A percentile compares a stretch with the other conserved stretches of the same genome.
phyloP scores from a whole-genome alignment of 92 coral and sea anemone species.

The Palythoa heliodiscus region DNA sequence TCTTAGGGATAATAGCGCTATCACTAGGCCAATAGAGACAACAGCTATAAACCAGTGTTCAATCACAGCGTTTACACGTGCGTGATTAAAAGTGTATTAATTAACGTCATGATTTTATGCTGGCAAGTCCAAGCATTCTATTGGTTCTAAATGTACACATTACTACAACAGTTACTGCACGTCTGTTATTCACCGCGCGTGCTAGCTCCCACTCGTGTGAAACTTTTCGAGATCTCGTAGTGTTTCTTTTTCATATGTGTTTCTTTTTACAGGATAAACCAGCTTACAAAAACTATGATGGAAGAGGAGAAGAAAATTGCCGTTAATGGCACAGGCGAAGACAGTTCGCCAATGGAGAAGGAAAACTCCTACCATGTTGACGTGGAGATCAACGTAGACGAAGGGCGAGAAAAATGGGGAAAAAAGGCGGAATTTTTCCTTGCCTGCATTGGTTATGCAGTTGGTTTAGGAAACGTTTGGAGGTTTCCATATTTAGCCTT shows the following conservation, averaged over 20 bases:
- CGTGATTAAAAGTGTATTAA: constrained; percentile 2
- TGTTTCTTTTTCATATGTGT: too few species aligned
- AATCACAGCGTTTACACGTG: constrained; percentile 21
- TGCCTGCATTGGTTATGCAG: constrained; percentile 96
- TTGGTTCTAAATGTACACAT: constrained; percentile 17
- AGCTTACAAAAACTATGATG: neutral
- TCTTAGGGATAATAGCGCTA: neutral
- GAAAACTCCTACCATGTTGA: constrained; percentile 61
- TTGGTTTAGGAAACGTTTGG: constrained; percentile 98
- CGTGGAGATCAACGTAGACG: constrained; percentile 60
- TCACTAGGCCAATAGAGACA: constrained; percentile 13
- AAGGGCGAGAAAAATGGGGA: constrained; percentile 95
- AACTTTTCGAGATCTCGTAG: neutral
- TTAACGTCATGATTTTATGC: constrained; percentile 22
- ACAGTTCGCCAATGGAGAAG: constrained; percentile 49
- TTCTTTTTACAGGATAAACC: neutral
- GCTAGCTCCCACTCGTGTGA: neutral
- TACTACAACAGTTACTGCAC: constrained; percentile 1
- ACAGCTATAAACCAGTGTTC: neutral
- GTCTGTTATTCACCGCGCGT: constrained; percentile 14
- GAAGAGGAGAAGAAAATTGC: constrained; percentile 77
- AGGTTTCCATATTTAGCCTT: constrained; percentile 95
- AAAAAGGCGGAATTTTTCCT: constrained; percentile 95
- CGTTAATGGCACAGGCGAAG: constrained; percentile 65
- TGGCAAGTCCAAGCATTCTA: neutral